Percentiles rank a stretch among this genome's conserved stretches.
Evolutionary conservation across 2,888 invertebrate genomes (phyloP).

Genomic region (Leptopilina drosophilae): DNA sequence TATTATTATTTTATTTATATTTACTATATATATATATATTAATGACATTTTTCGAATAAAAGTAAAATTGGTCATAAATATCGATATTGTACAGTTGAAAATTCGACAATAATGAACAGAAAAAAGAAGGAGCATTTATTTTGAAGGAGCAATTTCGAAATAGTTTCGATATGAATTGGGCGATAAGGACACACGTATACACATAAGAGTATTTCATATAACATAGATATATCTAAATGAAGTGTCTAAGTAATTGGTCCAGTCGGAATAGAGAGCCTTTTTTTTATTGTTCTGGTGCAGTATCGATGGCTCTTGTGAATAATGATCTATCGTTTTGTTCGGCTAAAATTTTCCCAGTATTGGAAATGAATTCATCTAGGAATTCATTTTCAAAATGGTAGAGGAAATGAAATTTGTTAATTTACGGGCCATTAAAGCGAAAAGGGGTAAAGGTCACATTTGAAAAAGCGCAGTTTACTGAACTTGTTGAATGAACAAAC

Average conservation of each 20-base stretch:
- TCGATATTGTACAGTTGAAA: too few relatives aligned
- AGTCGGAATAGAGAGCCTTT: constrained; percentile 1
- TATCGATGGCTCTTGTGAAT: constrained; percentile 22
- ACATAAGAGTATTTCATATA: too few relatives aligned
- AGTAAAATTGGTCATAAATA: too few relatives aligned
- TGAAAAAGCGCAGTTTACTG: constrained; percentile 12
- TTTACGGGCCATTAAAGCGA: constrained; percentile 4
- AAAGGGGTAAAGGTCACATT: not conserved
- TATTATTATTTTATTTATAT: too few relatives aligned
- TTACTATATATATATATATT: too few relatives aligned
- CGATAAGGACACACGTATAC: too few relatives aligned
- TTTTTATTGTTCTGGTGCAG: constrained; percentile 7
- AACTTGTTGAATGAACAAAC: constrained; percentile 11
- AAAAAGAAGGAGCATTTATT: too few relatives aligned
- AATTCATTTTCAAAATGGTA: constrained; percentile 3
- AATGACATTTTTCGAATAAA: too few relatives aligned
- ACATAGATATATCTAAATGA: not conserved
- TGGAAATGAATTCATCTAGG: constrained; percentile 30
- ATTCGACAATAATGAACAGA: too few relatives aligned
- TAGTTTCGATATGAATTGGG: too few relatives aligned
- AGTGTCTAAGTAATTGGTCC: constrained; percentile 32
- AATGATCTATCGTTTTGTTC: constrained; percentile 33
- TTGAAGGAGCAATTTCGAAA: too few relatives aligned
- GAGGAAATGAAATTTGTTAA: constrained; percentile 24
- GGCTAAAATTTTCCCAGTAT: not conserved